phyloP scores from a whole-genome alignment of 1,140 invertebrate species.

The Himalopsyche phryganea region DNA sequence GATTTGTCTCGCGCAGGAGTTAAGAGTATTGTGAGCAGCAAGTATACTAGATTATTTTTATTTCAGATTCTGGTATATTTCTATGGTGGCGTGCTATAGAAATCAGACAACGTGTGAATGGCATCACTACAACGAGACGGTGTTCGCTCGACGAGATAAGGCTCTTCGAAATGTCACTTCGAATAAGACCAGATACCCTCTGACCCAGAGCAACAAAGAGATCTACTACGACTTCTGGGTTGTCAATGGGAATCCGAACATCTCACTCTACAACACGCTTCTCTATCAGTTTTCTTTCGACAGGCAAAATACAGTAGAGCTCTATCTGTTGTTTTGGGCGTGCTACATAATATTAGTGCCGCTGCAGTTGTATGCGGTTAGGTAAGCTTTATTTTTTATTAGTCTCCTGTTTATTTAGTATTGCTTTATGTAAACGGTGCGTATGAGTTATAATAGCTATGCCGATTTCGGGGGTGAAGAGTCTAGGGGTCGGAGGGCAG shows the following conservation, averaged over 20 bases:
- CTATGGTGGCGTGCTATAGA: slow-evolving; percentile 87
- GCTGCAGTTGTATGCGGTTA: slow-evolving; percentile 85
- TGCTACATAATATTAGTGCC: slow-evolving; percentile 84
- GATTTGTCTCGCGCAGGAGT: too few relatives aligned
- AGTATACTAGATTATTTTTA: too few relatives aligned
- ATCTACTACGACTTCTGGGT: slow-evolving; percentile 93
- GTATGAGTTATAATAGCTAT: too few relatives aligned
- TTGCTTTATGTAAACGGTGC: too few relatives aligned
- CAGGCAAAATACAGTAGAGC: slow-evolving; percentile 86
- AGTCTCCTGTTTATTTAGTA: too few relatives aligned
- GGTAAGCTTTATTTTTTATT: slow-evolving; percentile 37
- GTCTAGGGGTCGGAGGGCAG: too few relatives aligned
- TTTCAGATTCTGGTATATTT: slow-evolving; percentile 92
- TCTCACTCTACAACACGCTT: slow-evolving; percentile 77
- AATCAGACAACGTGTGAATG: slow-evolving; percentile 76
- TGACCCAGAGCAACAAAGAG: slow-evolving; percentile 41
- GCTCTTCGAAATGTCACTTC: slow-evolving; percentile 28
- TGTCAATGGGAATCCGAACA: slow-evolving; percentile 92
- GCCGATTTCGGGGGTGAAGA: too few relatives aligned
- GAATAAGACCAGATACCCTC: slow-evolving; percentile 39
- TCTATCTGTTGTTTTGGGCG: slow-evolving; percentile 86
- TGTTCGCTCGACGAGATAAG: slow-evolving; percentile 1
- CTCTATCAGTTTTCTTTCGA: slow-evolving; percentile 97
- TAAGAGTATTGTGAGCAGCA: too few relatives aligned
- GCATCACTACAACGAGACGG: slow-evolving; percentile 62